Percentiles rank a stretch among this genome's conserved stretches.
These are phyloP conservation scores for Malacoraja senta DNA, from an alignment of 2,797 vertebrate genomes.

Conservation along the genomic window DNA sequence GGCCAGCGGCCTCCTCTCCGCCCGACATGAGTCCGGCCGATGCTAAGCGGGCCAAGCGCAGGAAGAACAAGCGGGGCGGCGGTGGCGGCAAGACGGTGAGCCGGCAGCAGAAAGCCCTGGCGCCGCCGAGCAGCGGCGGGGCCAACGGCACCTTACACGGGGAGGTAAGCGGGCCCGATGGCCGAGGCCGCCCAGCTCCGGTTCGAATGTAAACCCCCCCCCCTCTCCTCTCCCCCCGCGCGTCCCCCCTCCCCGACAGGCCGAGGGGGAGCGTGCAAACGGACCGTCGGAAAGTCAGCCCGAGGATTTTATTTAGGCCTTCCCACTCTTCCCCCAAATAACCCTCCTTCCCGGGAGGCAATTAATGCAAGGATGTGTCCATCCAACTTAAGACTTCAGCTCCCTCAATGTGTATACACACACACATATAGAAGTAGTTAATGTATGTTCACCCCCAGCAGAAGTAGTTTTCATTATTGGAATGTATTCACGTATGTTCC, in stretches of 20 bases:
- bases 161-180: slow-evolving; percentile 54
- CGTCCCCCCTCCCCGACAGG: no score
- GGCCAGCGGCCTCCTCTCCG: background rate
- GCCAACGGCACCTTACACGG: slow-evolving; percentile 58
- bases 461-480: no score
- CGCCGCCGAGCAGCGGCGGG: slow-evolving; percentile 47
- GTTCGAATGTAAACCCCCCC: background rate
- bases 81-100: slow-evolving; percentile 56
- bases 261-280: background rate
- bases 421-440: no score
- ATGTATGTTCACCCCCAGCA: no score
- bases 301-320: background rate
- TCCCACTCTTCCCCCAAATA: background rate
- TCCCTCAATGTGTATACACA: no score
- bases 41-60: slow-evolving; percentile 92
- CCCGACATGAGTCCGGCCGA: slow-evolving; percentile 84
- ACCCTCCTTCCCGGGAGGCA: background rate
- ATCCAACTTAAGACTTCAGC: no score
- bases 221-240: no score
- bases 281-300: slow-evolving; percentile 31
- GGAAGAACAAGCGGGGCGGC: slow-evolving; percentile 96
- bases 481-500: no score
- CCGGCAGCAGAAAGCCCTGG: slow-evolving; percentile 32
- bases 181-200: background rate
- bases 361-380: background rate